These are phyloP conservation scores for Bucorvus abyssinicus DNA, from an alignment of 2,797 vertebrate genomes.

Conservation along the genomic window DNA sequence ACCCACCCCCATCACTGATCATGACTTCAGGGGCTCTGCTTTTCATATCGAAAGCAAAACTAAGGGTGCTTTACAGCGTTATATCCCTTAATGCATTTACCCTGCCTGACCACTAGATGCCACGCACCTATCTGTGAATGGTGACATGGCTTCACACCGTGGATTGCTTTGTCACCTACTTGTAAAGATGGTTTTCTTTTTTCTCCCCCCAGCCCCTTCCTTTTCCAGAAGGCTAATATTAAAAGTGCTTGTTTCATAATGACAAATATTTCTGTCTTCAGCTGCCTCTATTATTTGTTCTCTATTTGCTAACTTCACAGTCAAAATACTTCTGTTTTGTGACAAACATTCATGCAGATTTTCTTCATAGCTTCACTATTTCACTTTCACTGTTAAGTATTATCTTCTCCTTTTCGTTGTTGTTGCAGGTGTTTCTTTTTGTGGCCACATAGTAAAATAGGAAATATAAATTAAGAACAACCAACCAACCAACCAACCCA, in stretches of 20 bases:
- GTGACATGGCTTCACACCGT: neutral
- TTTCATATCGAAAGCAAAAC: neutral
- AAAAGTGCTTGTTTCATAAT: neutral
- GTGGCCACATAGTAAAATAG: neutral
- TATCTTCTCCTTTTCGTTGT: neutral
- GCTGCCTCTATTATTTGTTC: neutral
- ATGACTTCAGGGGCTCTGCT: neutral
- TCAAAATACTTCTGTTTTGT: neutral
- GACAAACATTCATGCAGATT: neutral
- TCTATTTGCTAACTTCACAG: neutral
- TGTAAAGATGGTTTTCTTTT: neutral
- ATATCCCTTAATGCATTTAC: neutral
- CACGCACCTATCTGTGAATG: conserved; percentile 41
- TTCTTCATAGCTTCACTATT: neutral
- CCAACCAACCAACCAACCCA: neutral
- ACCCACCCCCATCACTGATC: fast-evolving
- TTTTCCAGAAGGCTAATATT: neutral
- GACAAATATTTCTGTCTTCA: neutral
- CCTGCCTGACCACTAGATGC: conserved; percentile 64
- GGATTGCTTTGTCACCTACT: neutral
- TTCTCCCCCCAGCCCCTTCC: too few species aligned
- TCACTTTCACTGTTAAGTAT: neutral
- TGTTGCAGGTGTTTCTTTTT: neutral
- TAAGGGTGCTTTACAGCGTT: neutral
- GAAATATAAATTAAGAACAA: neutral